A percentile compares a stretch with the other conserved stretches of the same genome.
Conservation (phyloP, 2,888 invertebrate species). For the Chalcosyrphus nemorum region DNA sequence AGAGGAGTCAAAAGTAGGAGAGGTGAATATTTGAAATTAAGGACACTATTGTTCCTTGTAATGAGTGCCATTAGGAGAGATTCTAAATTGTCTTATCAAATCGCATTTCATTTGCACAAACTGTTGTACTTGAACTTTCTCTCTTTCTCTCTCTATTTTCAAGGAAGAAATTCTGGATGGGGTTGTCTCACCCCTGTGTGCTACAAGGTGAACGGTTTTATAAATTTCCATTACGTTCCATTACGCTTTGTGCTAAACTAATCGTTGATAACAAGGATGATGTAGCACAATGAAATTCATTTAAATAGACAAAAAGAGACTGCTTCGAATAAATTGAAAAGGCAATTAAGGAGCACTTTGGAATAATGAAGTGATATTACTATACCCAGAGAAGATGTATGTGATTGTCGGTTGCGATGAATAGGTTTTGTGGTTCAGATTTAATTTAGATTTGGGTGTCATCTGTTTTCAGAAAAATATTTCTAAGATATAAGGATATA, state of each 20-base stretch:
- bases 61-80: slow-evolving; percentile 67
- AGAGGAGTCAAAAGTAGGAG: slow-evolving; percentile 6
- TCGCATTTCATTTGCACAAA: slow-evolving; percentile 71
- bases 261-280: slow-evolving; percentile 48
- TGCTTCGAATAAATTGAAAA: slow-evolving; percentile 17
- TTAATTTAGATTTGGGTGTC: slow-evolving; percentile 1
- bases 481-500: no score
- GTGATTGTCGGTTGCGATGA: neutral
- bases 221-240: slow-evolving; percentile 48
- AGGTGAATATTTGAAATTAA: slow-evolving; percentile 70
- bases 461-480: neutral
- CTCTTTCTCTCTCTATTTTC: no score
- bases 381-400: neutral
- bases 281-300: slow-evolving; percentile 40
- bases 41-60: slow-evolving; percentile 71
- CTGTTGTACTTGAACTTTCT: slow-evolving; percentile 47
- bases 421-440: neutral
- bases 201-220: slow-evolving; percentile 22
- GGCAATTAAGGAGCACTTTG: slow-evolving; percentile 17
- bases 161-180: no score
- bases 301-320: slow-evolving; percentile 22
- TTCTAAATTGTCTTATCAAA: slow-evolving; percentile 69
- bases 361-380: slow-evolving; percentile 13
- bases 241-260: slow-evolving; percentile 38
- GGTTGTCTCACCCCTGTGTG: neutral